Base-by-base conservation (phyloP, 23 tunicate species). In the Styela clava region DNA sequence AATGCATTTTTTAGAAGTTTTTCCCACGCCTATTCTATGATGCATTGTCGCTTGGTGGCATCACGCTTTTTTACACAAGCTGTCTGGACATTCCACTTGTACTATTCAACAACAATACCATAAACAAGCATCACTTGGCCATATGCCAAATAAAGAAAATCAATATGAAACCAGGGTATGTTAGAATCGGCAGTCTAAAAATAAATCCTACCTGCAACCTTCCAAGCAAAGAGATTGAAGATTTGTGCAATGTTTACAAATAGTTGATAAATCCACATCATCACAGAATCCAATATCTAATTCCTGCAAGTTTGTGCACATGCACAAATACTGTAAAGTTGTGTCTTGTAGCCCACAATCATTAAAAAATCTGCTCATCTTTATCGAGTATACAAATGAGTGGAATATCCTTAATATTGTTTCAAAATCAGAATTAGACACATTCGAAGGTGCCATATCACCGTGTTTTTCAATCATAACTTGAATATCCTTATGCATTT, bases 241-340 rank as follows among this genome's bases (percentile, higher is more conserved):
- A 20, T 21, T 71, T 30, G 77, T 71, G 35, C 77, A 71, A 30
- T 31, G 23, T 31, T 22, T 71, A 29, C 35, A 33, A 71, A 71
- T 71, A 28, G 77, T 26, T n/a, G 29, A 19, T 34, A 71, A 28
- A 16, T 71, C 77, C 16, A 34, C 77, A 28, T 71, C 37, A 71
- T 71, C 32, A 34, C 77, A 71, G 37, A 71, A 71, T 71, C 77
- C 77, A 22, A 71, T 30, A 71, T 71, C 77, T 29, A 71, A 29
- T 30, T 71, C 35, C 16, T 33, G 32, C 3, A 71, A 28, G 34
- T 22, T 28, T 28, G 77, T 26, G 35, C 77, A 71, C 37, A 32
- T 30, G 77, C 34, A 71, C 16, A 71, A 16, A 29, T 34, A 28
- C 16, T 31, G 23, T 32, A 71, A 32, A 19, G 77, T 26, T 27